These are phyloP conservation scores for Platichthys stellatus DNA, from an alignment of 2,113 vertebrate species.

Conservation along the genomic window DNA sequence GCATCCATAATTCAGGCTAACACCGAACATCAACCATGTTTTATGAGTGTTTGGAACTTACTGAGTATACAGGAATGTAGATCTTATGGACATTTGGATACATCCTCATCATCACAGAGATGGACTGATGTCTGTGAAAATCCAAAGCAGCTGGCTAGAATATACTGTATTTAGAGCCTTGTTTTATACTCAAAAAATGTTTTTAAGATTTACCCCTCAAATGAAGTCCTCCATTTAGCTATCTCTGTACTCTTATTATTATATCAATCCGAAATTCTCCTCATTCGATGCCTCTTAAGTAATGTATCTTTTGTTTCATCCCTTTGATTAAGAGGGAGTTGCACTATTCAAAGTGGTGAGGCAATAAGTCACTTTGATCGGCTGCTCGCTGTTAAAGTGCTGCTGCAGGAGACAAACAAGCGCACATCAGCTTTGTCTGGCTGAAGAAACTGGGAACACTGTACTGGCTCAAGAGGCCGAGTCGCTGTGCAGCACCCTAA, in stretches of 20 bases:
- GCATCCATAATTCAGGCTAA: not conserved
- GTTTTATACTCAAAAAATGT: not conserved
- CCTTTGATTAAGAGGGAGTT: not conserved
- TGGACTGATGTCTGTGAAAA: not conserved
- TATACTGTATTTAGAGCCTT: not conserved
- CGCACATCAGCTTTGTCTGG: conserved; percentile 22
- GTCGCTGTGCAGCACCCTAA: conserved; percentile 29
- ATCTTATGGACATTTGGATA: not conserved
- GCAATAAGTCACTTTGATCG: conserved; percentile 20
- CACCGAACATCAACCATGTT: not conserved
- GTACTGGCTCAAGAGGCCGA: conserved; percentile 3
- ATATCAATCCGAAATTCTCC: not conserved
- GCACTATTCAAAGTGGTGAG: not conserved
- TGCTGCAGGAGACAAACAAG: conserved; percentile 21
- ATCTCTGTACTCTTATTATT: not conserved
- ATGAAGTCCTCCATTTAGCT: not conserved
- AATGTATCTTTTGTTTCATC: not conserved
- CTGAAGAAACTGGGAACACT: conserved; percentile 3
- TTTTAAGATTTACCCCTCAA: not conserved
- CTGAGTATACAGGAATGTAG: not conserved
- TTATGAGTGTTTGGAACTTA: not conserved
- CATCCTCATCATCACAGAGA: not conserved
- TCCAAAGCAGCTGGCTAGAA: too few species aligned
- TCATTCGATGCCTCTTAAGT: not conserved
- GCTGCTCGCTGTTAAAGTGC: not conserved